Percentiles rank a stretch among this genome's conserved stretches.
Conservation (phyloP, 2,888 invertebrate species). For the Linnaemya tessellans region DNA sequence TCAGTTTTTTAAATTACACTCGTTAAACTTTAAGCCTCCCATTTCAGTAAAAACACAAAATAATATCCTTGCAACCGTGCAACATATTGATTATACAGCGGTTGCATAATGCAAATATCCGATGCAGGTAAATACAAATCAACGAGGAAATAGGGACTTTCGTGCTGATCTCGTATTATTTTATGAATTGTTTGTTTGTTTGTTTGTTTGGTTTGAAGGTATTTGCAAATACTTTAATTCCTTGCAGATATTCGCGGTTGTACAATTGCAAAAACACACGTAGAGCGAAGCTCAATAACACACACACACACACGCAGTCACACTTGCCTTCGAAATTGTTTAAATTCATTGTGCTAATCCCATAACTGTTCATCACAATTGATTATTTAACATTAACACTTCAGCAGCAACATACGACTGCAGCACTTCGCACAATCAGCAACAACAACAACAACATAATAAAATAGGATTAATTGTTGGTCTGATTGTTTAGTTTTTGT, state of each 20-base stretch:
- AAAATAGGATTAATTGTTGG: slow-evolving; percentile 53
- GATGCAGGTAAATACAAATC: not conserved
- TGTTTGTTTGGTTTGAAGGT: slow-evolving; percentile 3
- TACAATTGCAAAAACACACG: not conserved
- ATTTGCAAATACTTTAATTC: slow-evolving; percentile 25
- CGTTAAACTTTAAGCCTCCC: not conserved
- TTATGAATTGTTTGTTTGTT: slow-evolving; percentile 8
- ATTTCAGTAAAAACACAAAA: not conserved
- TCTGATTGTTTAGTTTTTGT: slow-evolving; percentile 29
- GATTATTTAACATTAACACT: slow-evolving; percentile 58
- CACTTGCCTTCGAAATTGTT: not conserved
- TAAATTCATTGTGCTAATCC: slow-evolving; percentile 55
- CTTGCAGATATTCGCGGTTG: slow-evolving; percentile 4
- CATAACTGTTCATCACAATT: slow-evolving; percentile 53
- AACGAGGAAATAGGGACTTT: slow-evolving; percentile 41
- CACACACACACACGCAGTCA: no score
- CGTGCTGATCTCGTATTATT: slow-evolving; percentile 7
- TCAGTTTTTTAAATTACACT: not conserved
- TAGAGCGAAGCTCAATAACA: no score
- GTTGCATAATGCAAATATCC: not conserved
- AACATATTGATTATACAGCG: slow-evolving; percentile 18
- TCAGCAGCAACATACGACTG: slow-evolving; percentile 17
- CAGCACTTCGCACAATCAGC: not conserved
- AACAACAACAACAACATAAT: not conserved
- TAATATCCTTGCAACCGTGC: not conserved